These are phyloP conservation scores for Perca schrenkii DNA, from an alignment of 2,113 vertebrate genomes.

Conservation along the genomic window DNA sequence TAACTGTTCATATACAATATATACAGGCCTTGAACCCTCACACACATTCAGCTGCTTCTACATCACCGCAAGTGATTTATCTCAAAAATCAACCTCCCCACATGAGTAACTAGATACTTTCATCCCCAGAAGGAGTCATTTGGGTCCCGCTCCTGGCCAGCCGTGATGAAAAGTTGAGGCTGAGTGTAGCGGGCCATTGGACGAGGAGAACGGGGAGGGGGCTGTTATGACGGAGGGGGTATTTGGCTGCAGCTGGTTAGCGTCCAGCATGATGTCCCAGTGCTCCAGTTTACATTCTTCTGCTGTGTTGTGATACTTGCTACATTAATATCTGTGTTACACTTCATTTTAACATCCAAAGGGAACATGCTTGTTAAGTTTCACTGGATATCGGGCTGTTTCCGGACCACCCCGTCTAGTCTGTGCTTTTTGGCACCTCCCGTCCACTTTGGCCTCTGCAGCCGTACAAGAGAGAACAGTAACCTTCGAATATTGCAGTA, in stretches of 20 bases:
- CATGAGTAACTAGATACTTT: conserved; percentile 55
- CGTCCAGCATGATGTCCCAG: conserved; percentile 63
- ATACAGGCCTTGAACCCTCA: conserved; percentile 8
- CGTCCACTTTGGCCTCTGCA: conserved; percentile 48
- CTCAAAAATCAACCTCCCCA: conserved; percentile 33
- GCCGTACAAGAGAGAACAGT: conserved; percentile 54
- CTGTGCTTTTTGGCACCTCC: conserved; percentile 75
- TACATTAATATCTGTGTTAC: conserved; percentile 80
- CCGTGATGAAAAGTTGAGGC: conserved; percentile 48
- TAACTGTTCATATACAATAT: background rate
- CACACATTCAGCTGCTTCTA: conserved; percentile 23
- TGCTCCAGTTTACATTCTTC: conserved; percentile 77
- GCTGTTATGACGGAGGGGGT: conserved; percentile 11
- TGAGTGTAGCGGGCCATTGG: conserved; percentile 17
- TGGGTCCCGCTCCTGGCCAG: conserved; percentile 18
- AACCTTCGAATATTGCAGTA: conserved; percentile 61
- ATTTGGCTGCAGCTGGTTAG: conserved; percentile 69
- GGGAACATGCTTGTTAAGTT: conserved; percentile 80
- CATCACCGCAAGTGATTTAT: conserved; percentile 53
- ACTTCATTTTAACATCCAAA: conserved; percentile 79
- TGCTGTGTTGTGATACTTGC: conserved; percentile 79
- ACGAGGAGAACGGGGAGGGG: conserved; percentile 1
- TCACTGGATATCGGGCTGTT: conserved; percentile 71
- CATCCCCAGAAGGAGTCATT: conserved; percentile 43
- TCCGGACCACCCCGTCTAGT: conserved; percentile 79